Evolutionary conservation across 2,797 vertebrate genomes (phyloP).

Genomic region (Orientallactaga sibirica): DNA sequence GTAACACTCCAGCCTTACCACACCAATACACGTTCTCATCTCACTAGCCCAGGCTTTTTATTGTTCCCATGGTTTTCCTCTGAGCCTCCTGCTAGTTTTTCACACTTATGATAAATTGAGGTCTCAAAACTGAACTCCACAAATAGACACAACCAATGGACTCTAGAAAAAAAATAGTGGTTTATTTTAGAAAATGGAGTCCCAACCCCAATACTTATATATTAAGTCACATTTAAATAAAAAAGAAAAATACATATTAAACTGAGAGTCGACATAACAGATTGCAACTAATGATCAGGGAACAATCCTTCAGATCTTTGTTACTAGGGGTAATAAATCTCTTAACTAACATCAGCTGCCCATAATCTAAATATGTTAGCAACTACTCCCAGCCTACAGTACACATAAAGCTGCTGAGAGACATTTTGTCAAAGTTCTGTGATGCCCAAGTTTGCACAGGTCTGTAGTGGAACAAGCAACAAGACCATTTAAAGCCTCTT

Average conservation of each 20-base stretch:
- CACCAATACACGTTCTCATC: not conserved
- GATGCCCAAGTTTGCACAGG: not conserved
- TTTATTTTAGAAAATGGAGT: conserved; percentile 34
- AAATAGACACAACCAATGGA: conserved; percentile 62
- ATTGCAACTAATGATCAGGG: conserved; percentile 51
- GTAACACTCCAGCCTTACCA: not conserved
- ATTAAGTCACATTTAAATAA: conserved; percentile 43
- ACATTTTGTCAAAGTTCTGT: conserved; percentile 5
- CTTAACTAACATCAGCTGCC: conserved; percentile 74
- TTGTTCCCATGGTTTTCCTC: conserved; percentile 60
- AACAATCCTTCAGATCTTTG: conserved; percentile 55
- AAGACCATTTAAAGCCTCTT: not conserved
- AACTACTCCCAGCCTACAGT: not conserved
- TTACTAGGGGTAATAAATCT: conserved; percentile 65
- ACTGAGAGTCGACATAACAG: conserved; percentile 43
- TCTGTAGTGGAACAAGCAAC: not conserved
- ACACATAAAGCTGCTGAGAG: not conserved
- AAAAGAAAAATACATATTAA: conserved; percentile 66
- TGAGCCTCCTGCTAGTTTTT: conserved; percentile 63
- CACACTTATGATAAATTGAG: conserved; percentile 51
- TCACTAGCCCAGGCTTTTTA: conserved; percentile 2
- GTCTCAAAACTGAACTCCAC: conserved; percentile 42
- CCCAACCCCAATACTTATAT: not conserved
- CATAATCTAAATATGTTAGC: conserved; percentile 64
- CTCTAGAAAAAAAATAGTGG: not conserved